phyloP scores from a whole-genome alignment of 1,140 invertebrate species.

The Palaemon carinicauda region DNA sequence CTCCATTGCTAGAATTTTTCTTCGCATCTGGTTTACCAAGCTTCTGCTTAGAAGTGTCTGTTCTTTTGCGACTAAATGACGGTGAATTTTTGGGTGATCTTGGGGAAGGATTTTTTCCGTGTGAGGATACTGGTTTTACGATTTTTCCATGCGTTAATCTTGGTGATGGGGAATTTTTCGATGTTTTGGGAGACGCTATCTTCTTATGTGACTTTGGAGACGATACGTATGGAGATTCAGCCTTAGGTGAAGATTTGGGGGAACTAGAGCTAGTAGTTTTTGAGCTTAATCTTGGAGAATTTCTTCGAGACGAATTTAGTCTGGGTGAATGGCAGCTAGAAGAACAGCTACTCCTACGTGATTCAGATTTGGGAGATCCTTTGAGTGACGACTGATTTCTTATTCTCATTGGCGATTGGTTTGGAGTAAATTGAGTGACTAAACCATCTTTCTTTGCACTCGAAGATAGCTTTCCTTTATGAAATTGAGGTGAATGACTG shows the following conservation, averaged over 20 bases:
- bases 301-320: too few relatives aligned
- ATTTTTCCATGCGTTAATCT: background rate
- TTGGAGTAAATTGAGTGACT: background rate
- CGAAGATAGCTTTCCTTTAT: background rate
- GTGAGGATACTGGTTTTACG: too few relatives aligned
- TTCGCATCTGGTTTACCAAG: too few relatives aligned
- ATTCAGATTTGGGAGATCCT: background rate
- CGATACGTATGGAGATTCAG: background rate
- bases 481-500: slow-evolving; percentile 32
- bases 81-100: too few relatives aligned
- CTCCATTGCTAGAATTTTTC: too few relatives aligned
- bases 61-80: too few relatives aligned
- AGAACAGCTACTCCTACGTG: background rate
- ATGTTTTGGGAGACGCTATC: background rate
- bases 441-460: background rate
- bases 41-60: too few relatives aligned
- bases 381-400: background rate
- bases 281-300: too few relatives aligned
- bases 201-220: too few relatives aligned
- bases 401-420: background rate
- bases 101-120: too few relatives aligned
- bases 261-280: too few relatives aligned
- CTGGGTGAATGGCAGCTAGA: too few relatives aligned
- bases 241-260: background rate
- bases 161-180: background rate